These are phyloP conservation scores for Acrossocheilus wenchowensis DNA, from an alignment of 2,797 vertebrate genomes.

Conservation along the genomic window DNA sequence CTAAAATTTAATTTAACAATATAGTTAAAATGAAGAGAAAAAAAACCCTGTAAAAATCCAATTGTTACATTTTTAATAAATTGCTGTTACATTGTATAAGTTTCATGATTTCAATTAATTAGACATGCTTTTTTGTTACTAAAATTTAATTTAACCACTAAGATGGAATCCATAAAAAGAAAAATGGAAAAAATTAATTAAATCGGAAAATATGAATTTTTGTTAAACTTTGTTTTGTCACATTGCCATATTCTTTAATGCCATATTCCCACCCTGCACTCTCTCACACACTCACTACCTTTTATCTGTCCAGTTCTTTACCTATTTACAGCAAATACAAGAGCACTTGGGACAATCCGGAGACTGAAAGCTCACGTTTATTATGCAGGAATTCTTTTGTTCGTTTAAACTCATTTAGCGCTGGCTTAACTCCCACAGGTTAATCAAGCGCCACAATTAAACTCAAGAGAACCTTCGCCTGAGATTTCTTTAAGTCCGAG, in stretches of 20 bases:
- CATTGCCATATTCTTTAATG: neutral
- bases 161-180: too few species aligned
- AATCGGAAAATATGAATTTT: too few species aligned
- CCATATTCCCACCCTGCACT: neutral
- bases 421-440: conserved; percentile 77
- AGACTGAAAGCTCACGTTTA: conserved; percentile 64
- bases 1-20: too few species aligned
- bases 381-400: conserved; percentile 79
- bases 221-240: too few species aligned
- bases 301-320: conserved; percentile 44
- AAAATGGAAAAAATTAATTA: too few species aligned
- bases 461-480: conserved; percentile 61
- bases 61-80: too few species aligned
- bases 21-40: too few species aligned
- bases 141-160: too few species aligned
- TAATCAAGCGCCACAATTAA: conserved; percentile 79
- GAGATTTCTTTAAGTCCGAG: conserved; percentile 64
- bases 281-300: conserved; percentile 32
- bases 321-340: conserved; percentile 57
- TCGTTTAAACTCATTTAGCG: conserved; percentile 72
- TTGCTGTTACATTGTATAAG: too few species aligned
- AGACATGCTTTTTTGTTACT: too few species aligned
- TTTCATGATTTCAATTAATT: too few species aligned
- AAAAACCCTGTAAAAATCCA: too few species aligned
- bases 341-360: conserved; percentile 52